These are phyloP conservation scores for Brachionus rubens DNA, from an alignment of 1,140 invertebrate species.

Conservation along the genomic window DNA sequence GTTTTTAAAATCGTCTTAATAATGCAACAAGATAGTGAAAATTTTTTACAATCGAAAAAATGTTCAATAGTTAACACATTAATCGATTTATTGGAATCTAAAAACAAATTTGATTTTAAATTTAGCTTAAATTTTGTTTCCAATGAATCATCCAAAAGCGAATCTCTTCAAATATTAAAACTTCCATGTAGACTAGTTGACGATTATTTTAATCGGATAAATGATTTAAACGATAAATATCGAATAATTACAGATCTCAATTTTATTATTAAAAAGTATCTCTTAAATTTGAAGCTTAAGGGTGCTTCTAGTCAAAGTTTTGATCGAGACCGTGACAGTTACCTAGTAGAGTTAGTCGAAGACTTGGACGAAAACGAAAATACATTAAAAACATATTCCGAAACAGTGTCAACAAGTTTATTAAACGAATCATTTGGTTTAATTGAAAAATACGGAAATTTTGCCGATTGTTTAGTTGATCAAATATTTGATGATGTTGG, in stretches of 20 bases:
- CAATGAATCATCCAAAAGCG: not conserved
- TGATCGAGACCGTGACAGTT: not conserved
- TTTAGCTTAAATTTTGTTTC: constrained; percentile 5
- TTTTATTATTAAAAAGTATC: not conserved
- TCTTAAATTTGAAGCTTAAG: constrained; percentile 6
- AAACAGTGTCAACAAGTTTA: not conserved
- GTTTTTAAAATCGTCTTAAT: not conserved
- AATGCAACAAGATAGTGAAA: not conserved
- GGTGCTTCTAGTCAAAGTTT: not conserved
- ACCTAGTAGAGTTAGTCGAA: constrained; percentile 1
- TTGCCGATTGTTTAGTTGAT: not conserved
- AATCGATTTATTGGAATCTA: constrained; percentile 5
- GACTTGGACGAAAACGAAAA: not conserved
- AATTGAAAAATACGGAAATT: not conserved
- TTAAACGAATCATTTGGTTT: constrained; percentile 8
- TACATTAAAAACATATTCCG: not conserved
- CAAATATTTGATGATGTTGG: constrained; percentile 16
- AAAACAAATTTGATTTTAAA: not conserved
- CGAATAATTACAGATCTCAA: not conserved
- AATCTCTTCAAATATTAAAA: not conserved
- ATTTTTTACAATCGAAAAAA: not conserved
- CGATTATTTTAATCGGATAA: not conserved
- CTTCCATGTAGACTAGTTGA: not conserved
- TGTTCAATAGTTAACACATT: not conserved
- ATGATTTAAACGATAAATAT: not conserved